Evolutionary conservation across 2,797 vertebrate genomes (phyloP), one percentile per base, ranked within the genome.

Genomic region (Galagoides demidoff): DNA sequence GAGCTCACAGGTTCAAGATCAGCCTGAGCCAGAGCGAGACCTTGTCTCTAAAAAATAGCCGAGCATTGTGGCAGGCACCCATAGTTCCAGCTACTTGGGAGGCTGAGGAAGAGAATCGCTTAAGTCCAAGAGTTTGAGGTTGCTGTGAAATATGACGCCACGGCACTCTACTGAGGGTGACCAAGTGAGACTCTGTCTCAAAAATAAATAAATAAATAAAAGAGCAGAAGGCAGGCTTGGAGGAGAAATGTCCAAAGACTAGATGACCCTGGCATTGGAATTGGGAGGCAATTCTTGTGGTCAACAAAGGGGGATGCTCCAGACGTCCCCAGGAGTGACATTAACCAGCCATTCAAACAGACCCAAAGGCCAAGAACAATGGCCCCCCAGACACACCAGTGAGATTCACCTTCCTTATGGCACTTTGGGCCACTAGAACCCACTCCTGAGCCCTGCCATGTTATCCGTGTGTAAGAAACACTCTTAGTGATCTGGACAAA

Each of bases 261-360:
- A 43, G n/a, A 23, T 0, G 37, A 34, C 5, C 14, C 10, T 1
- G 10, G 0, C 57, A 37, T 79, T 19, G 4, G 37, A 59, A 9
- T 2, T 34, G 43, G 57, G 7, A 52, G 49, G 22, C 2, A 34
- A 43, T 89, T 89, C 85, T 55, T 55, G 8, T 22, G 23, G 29
- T 39, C 71, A 85, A 61, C 6, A 22, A n/a, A 29, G 9, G 45
- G 3, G 10, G 11, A 4, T 16, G 16, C 29, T 52, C 73, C 66
- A 89, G 59, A 61, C 7, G 29, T 85, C 66, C 27, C 27, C 2
- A 34, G n/a, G 4, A 10, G n/a, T 34, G 66, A 85, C 73, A 29
- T 20, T 25, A 49, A 12, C 19, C 39, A 49, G 27, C 31, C 78
- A 52, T 34, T 61, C 14, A 85, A 79, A 4, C 64, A 92, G 64